These are phyloP conservation scores for Theristus sp. DNA, from an alignment of 2,888 invertebrate genomes.

Conservation along the genomic window DNA sequence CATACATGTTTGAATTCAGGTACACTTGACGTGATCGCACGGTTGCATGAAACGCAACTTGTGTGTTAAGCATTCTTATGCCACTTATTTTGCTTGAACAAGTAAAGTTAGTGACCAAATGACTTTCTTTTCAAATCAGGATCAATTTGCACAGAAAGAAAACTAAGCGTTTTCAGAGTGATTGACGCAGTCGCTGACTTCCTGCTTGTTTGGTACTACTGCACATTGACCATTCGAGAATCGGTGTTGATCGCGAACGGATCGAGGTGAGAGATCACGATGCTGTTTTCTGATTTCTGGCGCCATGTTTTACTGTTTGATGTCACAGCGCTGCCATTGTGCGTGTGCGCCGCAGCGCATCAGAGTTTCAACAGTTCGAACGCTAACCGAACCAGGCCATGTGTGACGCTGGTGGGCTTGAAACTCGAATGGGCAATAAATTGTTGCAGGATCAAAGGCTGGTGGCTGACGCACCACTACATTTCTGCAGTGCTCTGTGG, in stretches of 20 bases:
- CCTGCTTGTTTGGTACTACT: constrained; percentile 96
- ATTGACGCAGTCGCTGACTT: constrained; percentile 46
- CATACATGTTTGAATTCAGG: constrained; percentile 55
- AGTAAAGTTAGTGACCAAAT: constrained; percentile 24
- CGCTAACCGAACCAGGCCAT: too few species aligned
- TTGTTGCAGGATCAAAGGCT: constrained; percentile 49
- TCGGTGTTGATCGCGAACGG: constrained; percentile 95
- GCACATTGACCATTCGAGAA: constrained; percentile 93
- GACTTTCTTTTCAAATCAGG: too few species aligned
- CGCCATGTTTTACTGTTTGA: too few species aligned
- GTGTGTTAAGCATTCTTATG: not conserved
- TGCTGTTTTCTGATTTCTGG: too few species aligned
- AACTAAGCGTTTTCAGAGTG: constrained; percentile 33
- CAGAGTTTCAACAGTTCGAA: too few species aligned
- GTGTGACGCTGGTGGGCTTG: too few species aligned
- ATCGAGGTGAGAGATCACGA: constrained; percentile 42
- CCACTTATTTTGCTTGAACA: not conserved
- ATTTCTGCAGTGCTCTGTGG: constrained; percentile 84
- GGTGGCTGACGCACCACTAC: constrained; percentile 98
- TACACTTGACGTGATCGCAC: constrained; percentile 32
- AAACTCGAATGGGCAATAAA: too few species aligned
- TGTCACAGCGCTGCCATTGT: too few species aligned
- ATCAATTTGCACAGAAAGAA: too few species aligned
- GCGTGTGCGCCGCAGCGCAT: too few species aligned
- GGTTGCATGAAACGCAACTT: not conserved